Evolutionary conservation across 2,113 vertebrate species (phyloP).

Genomic region (Vireo altiloquus): DNA sequence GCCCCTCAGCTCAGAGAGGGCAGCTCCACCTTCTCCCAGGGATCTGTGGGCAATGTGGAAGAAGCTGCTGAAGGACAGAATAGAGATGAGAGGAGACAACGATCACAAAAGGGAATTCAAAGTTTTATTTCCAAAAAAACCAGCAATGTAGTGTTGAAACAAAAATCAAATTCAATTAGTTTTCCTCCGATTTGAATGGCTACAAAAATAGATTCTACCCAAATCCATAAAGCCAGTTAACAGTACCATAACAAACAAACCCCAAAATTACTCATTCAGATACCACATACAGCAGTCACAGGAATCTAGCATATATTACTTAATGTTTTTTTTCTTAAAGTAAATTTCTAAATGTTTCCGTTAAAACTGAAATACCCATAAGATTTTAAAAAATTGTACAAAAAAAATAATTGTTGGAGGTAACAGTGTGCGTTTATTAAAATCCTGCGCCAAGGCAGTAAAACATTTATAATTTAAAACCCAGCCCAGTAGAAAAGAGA

Average conservation of each 20-base stretch:
- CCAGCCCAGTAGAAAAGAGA: constrained; percentile 77
- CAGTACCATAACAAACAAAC: constrained; percentile 25
- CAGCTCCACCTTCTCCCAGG: neutral
- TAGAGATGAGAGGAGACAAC: neutral
- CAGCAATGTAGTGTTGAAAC: neutral
- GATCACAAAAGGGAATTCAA: constrained; percentile 49
- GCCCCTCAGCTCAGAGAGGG: neutral
- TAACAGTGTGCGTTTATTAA: constrained; percentile 82
- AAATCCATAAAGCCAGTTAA: constrained; percentile 25
- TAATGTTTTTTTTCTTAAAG: constrained; percentile 63
- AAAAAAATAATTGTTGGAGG: constrained; percentile 70
- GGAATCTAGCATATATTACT: constrained; percentile 77
- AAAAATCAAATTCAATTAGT: constrained; percentile 59
- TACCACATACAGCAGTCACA: constrained; percentile 78
- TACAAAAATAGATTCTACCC: constrained; percentile 54
- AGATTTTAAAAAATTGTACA: constrained; percentile 64
- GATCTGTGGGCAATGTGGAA: neutral
- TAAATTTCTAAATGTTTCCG: constrained; percentile 74
- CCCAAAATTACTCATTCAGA: constrained; percentile 26
- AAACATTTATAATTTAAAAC: constrained; percentile 76
- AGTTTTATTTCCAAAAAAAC: constrained; percentile 47
- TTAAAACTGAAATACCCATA: constrained; percentile 78
- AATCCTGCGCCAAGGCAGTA: constrained; percentile 70
- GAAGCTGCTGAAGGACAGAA: neutral
- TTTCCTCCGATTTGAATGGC: constrained; percentile 7